Conservation (phyloP, 2,888 invertebrate species). For the Coenonympha glycerion region DNA sequence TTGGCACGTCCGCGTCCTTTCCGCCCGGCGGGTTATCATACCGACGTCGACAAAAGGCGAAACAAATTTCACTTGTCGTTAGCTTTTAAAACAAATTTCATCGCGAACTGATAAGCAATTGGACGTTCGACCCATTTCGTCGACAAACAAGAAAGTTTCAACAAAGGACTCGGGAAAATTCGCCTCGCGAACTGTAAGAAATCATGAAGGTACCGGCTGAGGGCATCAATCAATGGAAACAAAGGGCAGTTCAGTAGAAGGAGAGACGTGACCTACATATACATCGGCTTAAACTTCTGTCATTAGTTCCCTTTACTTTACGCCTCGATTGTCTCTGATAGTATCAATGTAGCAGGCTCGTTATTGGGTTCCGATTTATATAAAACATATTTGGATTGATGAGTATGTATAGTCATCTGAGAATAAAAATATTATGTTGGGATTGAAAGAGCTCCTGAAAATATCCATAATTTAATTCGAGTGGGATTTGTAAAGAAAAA, state of each 20-base stretch:
- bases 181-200: slow-evolving; percentile 32
- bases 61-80: slow-evolving; percentile 40
- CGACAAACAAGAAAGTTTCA: slow-evolving; percentile 38
- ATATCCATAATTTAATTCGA: no score
- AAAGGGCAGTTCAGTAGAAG: slow-evolving; percentile 39
- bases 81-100: slow-evolving; percentile 33
- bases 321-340: slow-evolving; percentile 20
- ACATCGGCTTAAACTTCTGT: slow-evolving; percentile 30
- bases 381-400: neutral
- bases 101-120: slow-evolving; percentile 37
- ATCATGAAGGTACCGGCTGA: slow-evolving; percentile 40
- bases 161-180: slow-evolving; percentile 38
- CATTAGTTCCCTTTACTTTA: slow-evolving; percentile 31
- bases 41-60: slow-evolving; percentile 38
- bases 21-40: slow-evolving; percentile 34
- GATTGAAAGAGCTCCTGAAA: no score
- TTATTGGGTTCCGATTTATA: slow-evolving; percentile 12
- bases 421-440: no score
- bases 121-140: slow-evolving; percentile 38
- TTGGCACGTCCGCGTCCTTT: slow-evolving; percentile 45
- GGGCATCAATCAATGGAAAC: slow-evolving; percentile 49
- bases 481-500: no score
- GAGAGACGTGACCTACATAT: slow-evolving; percentile 36
- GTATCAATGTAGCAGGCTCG: slow-evolving; percentile 14
- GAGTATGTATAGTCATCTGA: no score